Percentiles rank a stretch among this genome's conserved stretches.
Conservation (phyloP, 2,113 vertebrate species). For the Albula glossodonta region DNA sequence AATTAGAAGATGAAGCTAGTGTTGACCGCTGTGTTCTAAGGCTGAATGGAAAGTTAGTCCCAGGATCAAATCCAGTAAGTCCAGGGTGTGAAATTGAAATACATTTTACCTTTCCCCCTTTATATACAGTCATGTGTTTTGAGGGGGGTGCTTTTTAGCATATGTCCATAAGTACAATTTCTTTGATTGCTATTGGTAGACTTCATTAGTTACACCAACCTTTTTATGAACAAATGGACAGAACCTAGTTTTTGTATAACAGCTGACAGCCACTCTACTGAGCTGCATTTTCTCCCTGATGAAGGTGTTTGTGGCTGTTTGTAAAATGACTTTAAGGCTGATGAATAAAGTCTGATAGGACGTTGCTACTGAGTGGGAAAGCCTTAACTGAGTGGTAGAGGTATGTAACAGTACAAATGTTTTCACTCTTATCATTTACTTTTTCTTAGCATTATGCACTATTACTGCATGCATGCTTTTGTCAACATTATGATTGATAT, state of each 20-base stretch:
- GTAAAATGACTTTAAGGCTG: slow-evolving; percentile 73
- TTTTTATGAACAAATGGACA: background rate
- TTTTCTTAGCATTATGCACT: slow-evolving; percentile 50
- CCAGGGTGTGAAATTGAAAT: background rate
- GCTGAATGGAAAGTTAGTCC: slow-evolving; percentile 78
- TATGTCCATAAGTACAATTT: background rate
- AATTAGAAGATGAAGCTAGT: slow-evolving; percentile 76
- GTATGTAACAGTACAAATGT: slow-evolving; percentile 63
- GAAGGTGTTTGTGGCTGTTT: slow-evolving; percentile 65
- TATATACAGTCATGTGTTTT: background rate
- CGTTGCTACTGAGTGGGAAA: slow-evolving; percentile 75
- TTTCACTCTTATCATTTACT: slow-evolving; percentile 43
- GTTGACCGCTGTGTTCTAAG: slow-evolving; percentile 77
- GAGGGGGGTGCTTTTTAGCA: background rate
- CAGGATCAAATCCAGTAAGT: slow-evolving; percentile 79
- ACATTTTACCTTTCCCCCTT: background rate
- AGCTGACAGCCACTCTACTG: slow-evolving; percentile 50
- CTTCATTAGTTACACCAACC: background rate
- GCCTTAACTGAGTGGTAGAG: slow-evolving; percentile 72
- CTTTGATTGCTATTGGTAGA: background rate
- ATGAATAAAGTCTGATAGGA: slow-evolving; percentile 77
- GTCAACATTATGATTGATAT: slow-evolving; percentile 31
- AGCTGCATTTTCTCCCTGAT: slow-evolving; percentile 63
- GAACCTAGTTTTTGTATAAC: slow-evolving; percentile 19
- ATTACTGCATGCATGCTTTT: slow-evolving; percentile 51